Evolutionary conservation across 2,113 vertebrate genomes (phyloP).

Genomic region (Corythornis madagascariensis): DNA sequence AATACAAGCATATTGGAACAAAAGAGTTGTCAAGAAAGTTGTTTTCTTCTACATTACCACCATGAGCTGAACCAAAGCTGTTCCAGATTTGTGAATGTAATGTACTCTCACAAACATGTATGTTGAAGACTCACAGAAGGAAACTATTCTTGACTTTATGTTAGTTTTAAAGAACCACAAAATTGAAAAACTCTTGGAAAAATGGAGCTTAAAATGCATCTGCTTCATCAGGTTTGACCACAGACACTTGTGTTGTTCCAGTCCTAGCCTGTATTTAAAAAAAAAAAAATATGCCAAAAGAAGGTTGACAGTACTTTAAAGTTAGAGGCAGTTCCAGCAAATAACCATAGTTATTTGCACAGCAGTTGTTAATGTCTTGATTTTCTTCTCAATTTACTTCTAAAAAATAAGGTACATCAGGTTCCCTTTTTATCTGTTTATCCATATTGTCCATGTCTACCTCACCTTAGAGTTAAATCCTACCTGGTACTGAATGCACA

Average conservation of each 20-base stretch:
- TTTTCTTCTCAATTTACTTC: neutral
- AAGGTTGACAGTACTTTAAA: neutral
- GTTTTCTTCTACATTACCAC: neutral
- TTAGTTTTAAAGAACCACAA: neutral
- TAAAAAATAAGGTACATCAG: neutral
- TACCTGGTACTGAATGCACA: neutral
- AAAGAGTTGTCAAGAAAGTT: neutral
- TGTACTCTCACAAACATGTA: neutral
- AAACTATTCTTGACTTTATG: neutral
- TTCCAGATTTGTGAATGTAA: neutral
- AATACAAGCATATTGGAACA: neutral
- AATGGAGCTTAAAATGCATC: neutral
- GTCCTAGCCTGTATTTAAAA: neutral
- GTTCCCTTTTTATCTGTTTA: neutral
- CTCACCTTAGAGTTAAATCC: neutral
- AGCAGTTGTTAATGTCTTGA: accelerated
- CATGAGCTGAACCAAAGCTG: neutral
- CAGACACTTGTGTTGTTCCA: neutral
- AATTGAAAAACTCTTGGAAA: neutral
- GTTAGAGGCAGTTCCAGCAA: neutral
- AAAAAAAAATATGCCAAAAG: neutral
- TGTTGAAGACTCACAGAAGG: neutral
- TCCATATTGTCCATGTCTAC: neutral
- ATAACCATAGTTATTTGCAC: neutral
- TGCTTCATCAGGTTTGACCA: neutral